These are phyloP conservation scores for Pristionchus exspectatus DNA, from an alignment of 2,888 invertebrate genomes.

Conservation along the genomic window DNA sequence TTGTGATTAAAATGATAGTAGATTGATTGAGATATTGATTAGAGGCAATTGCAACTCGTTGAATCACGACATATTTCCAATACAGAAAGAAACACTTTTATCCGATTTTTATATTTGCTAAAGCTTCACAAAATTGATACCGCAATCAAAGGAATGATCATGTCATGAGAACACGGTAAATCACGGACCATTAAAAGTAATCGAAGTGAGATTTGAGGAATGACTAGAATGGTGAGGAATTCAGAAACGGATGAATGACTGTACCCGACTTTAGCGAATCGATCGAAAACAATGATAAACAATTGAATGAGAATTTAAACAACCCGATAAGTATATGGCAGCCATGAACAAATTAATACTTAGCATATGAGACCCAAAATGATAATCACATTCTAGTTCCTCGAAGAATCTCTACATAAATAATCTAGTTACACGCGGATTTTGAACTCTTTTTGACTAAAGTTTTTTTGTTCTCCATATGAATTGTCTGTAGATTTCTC, in stretches of 20 bases:
- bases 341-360: background rate
- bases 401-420: slow-evolving; percentile 24
- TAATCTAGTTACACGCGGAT: slow-evolving; percentile 18
- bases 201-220: slow-evolving; percentile 28
- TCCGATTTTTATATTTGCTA: background rate
- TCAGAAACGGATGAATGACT: background rate
- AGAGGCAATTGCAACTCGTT: slow-evolving; percentile 1
- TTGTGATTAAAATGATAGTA: background rate
- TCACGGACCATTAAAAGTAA: background rate
- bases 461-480: background rate
- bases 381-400: background rate
- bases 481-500: background rate
- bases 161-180: slow-evolving; percentile 32
- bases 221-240: slow-evolving; percentile 19
- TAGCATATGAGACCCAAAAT: background rate
- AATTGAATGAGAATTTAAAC: slow-evolving; percentile 1
- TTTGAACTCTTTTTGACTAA: background rate
- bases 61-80: background rate
- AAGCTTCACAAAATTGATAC: slow-evolving; percentile 31
- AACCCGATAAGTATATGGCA: slow-evolving; percentile 20
- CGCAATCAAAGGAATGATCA: slow-evolving; percentile 24
- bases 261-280: background rate
- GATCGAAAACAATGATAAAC: background rate
- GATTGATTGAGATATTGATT: background rate
- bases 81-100: background rate